Evolutionary conservation across 2,113 vertebrate genomes (phyloP), one percentile per base, ranked within the genome.

Genomic region (Clarias macrocephalus): DNA sequence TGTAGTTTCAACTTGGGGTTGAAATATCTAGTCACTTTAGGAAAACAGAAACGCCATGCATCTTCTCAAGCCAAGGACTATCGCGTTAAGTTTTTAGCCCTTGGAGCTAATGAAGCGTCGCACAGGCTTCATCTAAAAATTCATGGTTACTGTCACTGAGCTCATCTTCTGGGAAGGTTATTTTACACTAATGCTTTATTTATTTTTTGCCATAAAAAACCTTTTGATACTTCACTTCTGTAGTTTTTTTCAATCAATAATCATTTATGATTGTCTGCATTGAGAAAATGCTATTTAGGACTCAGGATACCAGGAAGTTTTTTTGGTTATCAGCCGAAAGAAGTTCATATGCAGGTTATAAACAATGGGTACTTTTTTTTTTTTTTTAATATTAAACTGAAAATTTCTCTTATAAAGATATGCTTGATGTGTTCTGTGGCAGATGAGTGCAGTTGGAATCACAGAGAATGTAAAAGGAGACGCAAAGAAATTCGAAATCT

Each of bases 401-500:
- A 59, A 33, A 16, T 33, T 79, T 7, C n/a, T 81, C 0, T 48
- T 70, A 25, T 12, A 72, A 80, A 18, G 52, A 80, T n/a, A 80
- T 33, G 42, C n/a, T 21, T 63, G 56, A 66, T 88, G 52, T 83
- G 18, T 54, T 90, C 88, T 0, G 88, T 93, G 92, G 33, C 93
- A 99, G 98, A 96, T 99, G 97, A 96, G 95, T 80, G 93, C 96
- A 0, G 97, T 98, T 89, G 97, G 97, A 80, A 98, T 98, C 93
- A 98, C 97, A 83, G 97, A 98, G 93, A 97, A 96, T 9, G 96
- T 98, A 82, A 99, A 97, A 91, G 97, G 97, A 0, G 97, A 97
- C 92, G 95, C 90, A 90, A 99, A 97, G 93, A 99, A 99, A 91
- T 99, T 99, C 93, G 98, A 99, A 92, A 96, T 99, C 88, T 97